A percentile compares a stretch with the other conserved stretches of the same genome.
Conservation (phyloP, 37 sponge, comb jelly and placozoan species). For the Tethya wilhelma region DNA sequence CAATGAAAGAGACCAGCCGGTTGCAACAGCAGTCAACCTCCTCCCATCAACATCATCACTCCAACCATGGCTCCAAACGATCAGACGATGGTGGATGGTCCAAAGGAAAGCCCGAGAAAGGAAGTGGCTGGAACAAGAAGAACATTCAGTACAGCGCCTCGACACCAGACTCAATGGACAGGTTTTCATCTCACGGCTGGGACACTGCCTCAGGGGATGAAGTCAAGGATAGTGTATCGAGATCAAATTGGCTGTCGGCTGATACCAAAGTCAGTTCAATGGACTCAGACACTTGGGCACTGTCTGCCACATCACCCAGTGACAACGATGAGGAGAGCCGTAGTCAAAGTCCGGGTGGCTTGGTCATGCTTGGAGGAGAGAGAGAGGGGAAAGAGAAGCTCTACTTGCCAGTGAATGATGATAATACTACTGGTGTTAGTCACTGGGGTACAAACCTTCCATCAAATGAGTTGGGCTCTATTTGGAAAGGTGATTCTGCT, state of each 20-base stretch:
- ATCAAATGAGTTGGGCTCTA: conserved; percentile 4
- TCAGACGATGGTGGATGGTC: conserved; percentile 65
- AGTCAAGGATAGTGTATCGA: neutral
- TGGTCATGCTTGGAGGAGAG: neutral
- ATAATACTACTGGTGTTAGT: neutral
- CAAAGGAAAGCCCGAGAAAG: conserved; percentile 38
- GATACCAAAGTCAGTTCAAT: neutral
- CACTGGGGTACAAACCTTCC: neutral
- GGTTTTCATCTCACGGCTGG: neutral
- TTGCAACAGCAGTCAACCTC: conserved; percentile 18
- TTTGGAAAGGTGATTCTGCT: conserved; percentile 5
- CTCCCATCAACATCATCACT: neutral
- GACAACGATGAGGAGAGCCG: neutral
- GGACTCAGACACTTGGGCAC: neutral
- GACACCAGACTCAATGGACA: neutral
- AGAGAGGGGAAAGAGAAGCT: neutral
- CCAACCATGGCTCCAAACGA: neutral
- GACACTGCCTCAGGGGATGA: neutral
- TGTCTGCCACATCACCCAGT: no score
- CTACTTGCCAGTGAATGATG: neutral
- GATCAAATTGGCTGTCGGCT: neutral
- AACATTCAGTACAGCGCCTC: neutral
- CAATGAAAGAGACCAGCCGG: conserved; percentile 11
- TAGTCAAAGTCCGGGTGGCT: conserved; percentile 13
- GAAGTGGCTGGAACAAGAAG: conserved; percentile 57